Conservation (phyloP, 2,113 vertebrate genomes). For the Carassius carassius region DNA sequence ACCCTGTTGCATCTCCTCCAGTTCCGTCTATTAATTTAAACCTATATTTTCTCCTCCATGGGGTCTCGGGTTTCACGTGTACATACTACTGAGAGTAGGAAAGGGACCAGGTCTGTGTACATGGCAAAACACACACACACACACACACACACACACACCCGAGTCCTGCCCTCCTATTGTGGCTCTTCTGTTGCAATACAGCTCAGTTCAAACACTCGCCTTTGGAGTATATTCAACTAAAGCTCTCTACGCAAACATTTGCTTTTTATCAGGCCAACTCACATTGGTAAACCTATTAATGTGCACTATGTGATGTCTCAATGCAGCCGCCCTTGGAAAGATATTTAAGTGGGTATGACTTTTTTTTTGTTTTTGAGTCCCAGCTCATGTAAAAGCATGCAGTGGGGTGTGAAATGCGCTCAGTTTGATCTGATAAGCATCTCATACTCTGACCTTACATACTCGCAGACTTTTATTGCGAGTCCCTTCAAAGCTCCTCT, state of each 20-base stretch:
- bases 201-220: conserved; percentile 46
- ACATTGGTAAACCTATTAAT: conserved; percentile 1
- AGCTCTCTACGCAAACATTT: conserved; percentile 57
- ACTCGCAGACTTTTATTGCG: not conserved
- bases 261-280: conserved; percentile 35
- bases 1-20: not conserved
- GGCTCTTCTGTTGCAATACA: conserved; percentile 42
- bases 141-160: conserved; percentile 25
- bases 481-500: conserved; percentile 23
- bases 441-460: not conserved
- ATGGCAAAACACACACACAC: not conserved
- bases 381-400: not conserved
- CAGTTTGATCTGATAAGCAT: conserved; percentile 25
- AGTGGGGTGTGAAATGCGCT: conserved; percentile 1
- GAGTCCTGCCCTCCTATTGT: conserved; percentile 34
- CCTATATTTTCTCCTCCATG: not conserved
- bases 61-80: conserved; percentile 9
- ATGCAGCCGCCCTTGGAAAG: not conserved
- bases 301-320: not conserved
- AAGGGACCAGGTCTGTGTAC: not conserved
- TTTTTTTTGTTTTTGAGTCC: not conserved
- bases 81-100: not conserved
- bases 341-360: not conserved
- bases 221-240: conserved; percentile 21
- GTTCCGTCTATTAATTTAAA: not conserved